Conservation (phyloP, 2,113 vertebrate genomes). For the Bufo bufo region DNA sequence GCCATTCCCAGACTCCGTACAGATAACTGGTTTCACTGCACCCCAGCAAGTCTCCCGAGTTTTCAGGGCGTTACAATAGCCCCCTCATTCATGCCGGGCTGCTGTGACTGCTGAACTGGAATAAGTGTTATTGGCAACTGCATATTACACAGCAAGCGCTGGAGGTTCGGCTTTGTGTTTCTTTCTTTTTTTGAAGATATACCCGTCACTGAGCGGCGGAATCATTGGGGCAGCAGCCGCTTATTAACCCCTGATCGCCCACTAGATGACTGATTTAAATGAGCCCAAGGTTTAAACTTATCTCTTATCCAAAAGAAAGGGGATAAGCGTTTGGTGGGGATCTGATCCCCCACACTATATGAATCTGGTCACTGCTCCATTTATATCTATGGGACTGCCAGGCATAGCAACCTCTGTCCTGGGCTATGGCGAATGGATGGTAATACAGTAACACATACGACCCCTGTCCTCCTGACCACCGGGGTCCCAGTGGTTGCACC, state of each 20-base stretch:
- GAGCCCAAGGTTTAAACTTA: too few relatives aligned
- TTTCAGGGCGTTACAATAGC: slow-evolving; percentile 65
- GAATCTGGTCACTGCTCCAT: too few relatives aligned
- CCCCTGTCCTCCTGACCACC: too few relatives aligned
- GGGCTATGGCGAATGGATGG: too few relatives aligned
- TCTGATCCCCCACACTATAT: too few relatives aligned
- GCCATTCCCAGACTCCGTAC: slow-evolving; percentile 60
- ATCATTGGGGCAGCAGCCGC: neutral
- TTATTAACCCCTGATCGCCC: neutral
- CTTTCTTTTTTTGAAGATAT: slow-evolving; percentile 33
- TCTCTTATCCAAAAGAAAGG: too few relatives aligned
- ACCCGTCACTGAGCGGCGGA: slow-evolving; percentile 24
- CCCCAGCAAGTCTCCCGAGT: slow-evolving; percentile 66
- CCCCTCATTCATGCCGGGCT: slow-evolving; percentile 64
- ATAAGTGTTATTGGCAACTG: slow-evolving; percentile 66
- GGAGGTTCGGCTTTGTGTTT: slow-evolving; percentile 61
- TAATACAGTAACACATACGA: too few relatives aligned
- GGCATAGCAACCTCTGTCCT: too few relatives aligned
- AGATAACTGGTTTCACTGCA: slow-evolving; percentile 66
- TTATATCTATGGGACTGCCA: too few relatives aligned
- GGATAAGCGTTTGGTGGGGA: too few relatives aligned
- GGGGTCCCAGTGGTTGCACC: too few relatives aligned
- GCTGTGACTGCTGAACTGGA: slow-evolving; percentile 69
- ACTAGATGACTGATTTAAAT: neutral
- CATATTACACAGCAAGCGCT: slow-evolving; percentile 63